Conservation (phyloP, 2,888 invertebrate genomes). For the Xestobium rufovillosum region DNA sequence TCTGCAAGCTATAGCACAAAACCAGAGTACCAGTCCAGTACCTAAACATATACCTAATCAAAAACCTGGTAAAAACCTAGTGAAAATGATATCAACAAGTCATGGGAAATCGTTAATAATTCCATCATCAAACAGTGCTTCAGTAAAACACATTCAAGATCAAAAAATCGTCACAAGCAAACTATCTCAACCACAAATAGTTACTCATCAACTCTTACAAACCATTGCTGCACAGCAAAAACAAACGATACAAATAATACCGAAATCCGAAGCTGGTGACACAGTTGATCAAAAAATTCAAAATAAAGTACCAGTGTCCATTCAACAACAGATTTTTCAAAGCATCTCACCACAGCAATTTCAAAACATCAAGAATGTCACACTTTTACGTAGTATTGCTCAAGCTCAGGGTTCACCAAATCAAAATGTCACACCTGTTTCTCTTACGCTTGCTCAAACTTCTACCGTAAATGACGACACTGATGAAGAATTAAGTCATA, state of each 20-base stretch:
- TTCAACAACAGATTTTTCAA: slow-evolving; percentile 27
- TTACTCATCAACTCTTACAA: slow-evolving; percentile 37
- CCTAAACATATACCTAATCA: slow-evolving; percentile 25
- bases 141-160: slow-evolving; percentile 33
- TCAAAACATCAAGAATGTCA: slow-evolving; percentile 40
- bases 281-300: slow-evolving; percentile 20
- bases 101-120: slow-evolving; percentile 45
- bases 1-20: slow-evolving; percentile 37
- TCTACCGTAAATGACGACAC: not conserved
- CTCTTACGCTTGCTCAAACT: not conserved
- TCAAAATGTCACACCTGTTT: slow-evolving; percentile 7
- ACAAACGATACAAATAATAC: slow-evolving; percentile 16
- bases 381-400: slow-evolving; percentile 32
- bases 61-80: slow-evolving; percentile 33
- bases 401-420: slow-evolving; percentile 23
- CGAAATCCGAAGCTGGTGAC: slow-evolving; percentile 23
- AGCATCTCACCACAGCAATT: slow-evolving; percentile 37
- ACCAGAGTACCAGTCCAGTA: slow-evolving; percentile 35
- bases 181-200: slow-evolving; percentile 29
- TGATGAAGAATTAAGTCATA: not conserved
- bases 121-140: slow-evolving; percentile 40
- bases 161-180: slow-evolving; percentile 24
- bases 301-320: too few relatives aligned
- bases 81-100: slow-evolving; percentile 40
- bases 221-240: slow-evolving; percentile 34